Evolutionary conservation across 2,888 invertebrate species (phyloP).

Genomic region (Nycteola revayana): DNA sequence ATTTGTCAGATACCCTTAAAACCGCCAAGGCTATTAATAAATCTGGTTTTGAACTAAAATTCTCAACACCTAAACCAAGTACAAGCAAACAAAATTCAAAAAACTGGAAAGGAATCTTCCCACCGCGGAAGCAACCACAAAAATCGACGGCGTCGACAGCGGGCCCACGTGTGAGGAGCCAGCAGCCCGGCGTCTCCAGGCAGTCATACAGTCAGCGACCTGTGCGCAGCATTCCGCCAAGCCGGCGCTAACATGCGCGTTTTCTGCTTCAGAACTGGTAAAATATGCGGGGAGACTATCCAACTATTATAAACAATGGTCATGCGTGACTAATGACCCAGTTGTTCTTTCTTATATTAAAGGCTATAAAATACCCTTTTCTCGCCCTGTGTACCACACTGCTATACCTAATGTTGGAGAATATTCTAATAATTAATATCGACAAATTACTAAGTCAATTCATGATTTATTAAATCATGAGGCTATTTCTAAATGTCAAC

Average conservation of each 20-base stretch:
- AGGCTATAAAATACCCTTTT: constrained; percentile 3
- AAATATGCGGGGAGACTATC: not conserved
- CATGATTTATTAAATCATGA: too few relatives aligned
- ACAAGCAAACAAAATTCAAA: too few relatives aligned
- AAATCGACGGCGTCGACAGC: not conserved
- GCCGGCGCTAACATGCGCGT: not conserved
- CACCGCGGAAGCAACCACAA: not conserved
- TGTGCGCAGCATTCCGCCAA: not conserved
- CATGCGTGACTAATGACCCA: not conserved
- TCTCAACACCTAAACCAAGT: not conserved
- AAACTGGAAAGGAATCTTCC: not conserved
- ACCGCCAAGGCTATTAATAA: not conserved
- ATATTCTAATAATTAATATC: not conserved
- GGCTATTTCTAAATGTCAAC: too few relatives aligned
- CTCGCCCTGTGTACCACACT: not conserved
- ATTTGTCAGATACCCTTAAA: not conserved
- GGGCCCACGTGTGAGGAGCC: too few relatives aligned
- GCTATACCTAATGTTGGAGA: not conserved
- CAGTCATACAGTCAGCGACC: not conserved
- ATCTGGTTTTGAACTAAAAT: not conserved
- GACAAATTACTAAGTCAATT: not conserved
- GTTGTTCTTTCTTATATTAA: not conserved
- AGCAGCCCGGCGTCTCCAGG: not conserved
- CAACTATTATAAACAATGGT: constrained; percentile 1
- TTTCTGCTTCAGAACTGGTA: too few relatives aligned